Evolutionary conservation across 2,113 vertebrate genomes (phyloP).

Genomic region (Corythornis madagascariensis): DNA sequence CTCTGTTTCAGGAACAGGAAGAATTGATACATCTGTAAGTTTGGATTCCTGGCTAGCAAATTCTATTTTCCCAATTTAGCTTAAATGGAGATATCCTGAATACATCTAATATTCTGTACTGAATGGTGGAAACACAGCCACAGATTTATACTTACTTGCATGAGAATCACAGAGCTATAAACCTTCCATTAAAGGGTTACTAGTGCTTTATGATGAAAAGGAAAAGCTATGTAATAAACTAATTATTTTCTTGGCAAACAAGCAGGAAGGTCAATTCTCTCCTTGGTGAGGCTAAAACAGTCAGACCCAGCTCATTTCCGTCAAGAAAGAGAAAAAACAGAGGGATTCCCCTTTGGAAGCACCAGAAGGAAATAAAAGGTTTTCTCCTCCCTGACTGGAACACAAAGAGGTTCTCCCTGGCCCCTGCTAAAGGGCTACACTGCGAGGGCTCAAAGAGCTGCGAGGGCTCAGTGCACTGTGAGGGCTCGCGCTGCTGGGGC

Average conservation of each 20-base stretch:
- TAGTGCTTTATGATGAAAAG: not conserved
- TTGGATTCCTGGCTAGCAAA: not conserved
- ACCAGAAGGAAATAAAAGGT: slow-evolving; percentile 39
- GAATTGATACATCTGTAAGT: not conserved
- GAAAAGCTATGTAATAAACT: slow-evolving; percentile 35
- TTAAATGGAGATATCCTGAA: not conserved
- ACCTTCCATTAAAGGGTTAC: slow-evolving; percentile 1
- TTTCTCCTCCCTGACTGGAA: slow-evolving; percentile 13
- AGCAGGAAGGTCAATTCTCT: slow-evolving; percentile 46
- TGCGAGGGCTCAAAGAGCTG: not conserved
- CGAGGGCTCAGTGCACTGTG: no score
- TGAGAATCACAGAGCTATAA: not conserved
- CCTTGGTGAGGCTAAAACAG: slow-evolving; percentile 14
- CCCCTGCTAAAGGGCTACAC: not conserved
- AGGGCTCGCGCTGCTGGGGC: no score
- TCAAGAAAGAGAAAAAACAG: slow-evolving; percentile 14
- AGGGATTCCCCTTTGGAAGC: slow-evolving; percentile 67
- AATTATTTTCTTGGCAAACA: slow-evolving; percentile 43
- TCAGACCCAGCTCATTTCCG: slow-evolving; percentile 12
- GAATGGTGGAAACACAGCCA: not conserved
- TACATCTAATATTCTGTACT: not conserved
- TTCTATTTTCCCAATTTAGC: not conserved
- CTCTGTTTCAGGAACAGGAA: not conserved
- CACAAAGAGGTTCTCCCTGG: not conserved
- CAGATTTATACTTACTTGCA: not conserved